phyloP scores from a whole-genome alignment of 1,140 invertebrate species.

The Batillaria attramentaria region DNA sequence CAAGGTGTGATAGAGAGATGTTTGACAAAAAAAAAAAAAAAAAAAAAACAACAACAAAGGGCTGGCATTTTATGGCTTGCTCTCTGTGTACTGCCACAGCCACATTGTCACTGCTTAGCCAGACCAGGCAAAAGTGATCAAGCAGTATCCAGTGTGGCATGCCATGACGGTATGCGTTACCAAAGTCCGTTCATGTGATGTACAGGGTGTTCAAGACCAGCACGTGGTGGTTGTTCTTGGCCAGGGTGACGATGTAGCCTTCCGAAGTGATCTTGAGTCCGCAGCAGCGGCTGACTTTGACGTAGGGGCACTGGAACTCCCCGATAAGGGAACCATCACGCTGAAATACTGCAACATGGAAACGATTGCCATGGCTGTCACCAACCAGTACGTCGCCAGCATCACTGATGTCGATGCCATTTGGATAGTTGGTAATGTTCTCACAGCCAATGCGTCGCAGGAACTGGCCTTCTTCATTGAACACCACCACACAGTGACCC shows the following conservation, averaged over 20 bases:
- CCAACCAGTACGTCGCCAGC: conserved; percentile 96
- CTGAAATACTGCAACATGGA: conserved; percentile 93
- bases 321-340: conserved; percentile 89
- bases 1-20: no score
- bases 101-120: no score
- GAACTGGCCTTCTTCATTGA: conserved; percentile 92
- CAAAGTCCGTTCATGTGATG: conserved; percentile 73
- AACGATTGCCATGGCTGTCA: conserved; percentile 97
- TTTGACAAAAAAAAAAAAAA: no score
- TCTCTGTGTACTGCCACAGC: no score
- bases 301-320: conserved; percentile 96
- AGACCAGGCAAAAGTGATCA: no score
- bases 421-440: conserved; percentile 96
- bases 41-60: no score
- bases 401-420: conserved; percentile 97
- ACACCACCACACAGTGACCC: conserved; percentile 96
- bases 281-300: conserved; percentile 97
- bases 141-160: no score
- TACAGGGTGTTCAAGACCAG: conserved; percentile 95
- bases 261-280: conserved; percentile 96
- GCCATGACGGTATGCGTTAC: no score
- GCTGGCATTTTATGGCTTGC: no score
- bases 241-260: conserved; percentile 96
- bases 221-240: conserved; percentile 98
- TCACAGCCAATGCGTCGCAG: conserved; percentile 94